These are phyloP conservation scores for Hyla sarda DNA, from an alignment of 2,113 vertebrate species.

Conservation along the genomic window DNA sequence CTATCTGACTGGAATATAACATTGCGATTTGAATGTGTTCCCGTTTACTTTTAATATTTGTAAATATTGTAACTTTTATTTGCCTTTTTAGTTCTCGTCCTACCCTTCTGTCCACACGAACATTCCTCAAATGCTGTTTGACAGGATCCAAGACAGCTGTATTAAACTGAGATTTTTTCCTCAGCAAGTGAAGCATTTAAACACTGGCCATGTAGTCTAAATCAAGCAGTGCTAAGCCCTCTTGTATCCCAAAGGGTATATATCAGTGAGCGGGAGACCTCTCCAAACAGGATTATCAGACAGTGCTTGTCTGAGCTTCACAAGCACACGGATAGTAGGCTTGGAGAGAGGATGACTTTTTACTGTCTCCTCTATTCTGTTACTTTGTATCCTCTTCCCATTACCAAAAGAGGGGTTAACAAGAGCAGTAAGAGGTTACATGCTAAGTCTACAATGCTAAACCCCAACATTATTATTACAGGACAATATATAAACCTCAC, in stretches of 20 bases:
- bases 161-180: slow-evolving; percentile 55
- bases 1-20: background rate
- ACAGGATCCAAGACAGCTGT: slow-evolving; percentile 58
- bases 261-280: slow-evolving; percentile 57
- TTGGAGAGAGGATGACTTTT: slow-evolving; percentile 15
- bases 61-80: background rate
- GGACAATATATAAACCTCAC: background rate
- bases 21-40: background rate
- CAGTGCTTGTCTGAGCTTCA: slow-evolving; percentile 51
- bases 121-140: slow-evolving; percentile 53
- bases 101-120: slow-evolving; percentile 8
- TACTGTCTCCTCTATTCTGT: background rate
- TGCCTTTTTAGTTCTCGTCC: background rate
- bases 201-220: slow-evolving; percentile 61
- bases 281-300: slow-evolving; percentile 60
- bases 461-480: background rate
- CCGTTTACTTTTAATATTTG: background rate
- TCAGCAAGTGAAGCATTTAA: slow-evolving; percentile 59
- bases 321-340: slow-evolving; percentile 46
- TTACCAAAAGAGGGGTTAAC: slow-evolving; percentile 27
- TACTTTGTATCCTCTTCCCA: slow-evolving; percentile 8
- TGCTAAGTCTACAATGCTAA: slow-evolving; percentile 15
- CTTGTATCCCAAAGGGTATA: slow-evolving; percentile 60
- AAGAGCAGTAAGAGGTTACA: slow-evolving; percentile 15
- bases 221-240: slow-evolving; percentile 61